Evolutionary conservation across 1,140 invertebrate species (phyloP), one percentile per base, ranked within the genome.

Genomic region (Drosophila micromelanica): DNA sequence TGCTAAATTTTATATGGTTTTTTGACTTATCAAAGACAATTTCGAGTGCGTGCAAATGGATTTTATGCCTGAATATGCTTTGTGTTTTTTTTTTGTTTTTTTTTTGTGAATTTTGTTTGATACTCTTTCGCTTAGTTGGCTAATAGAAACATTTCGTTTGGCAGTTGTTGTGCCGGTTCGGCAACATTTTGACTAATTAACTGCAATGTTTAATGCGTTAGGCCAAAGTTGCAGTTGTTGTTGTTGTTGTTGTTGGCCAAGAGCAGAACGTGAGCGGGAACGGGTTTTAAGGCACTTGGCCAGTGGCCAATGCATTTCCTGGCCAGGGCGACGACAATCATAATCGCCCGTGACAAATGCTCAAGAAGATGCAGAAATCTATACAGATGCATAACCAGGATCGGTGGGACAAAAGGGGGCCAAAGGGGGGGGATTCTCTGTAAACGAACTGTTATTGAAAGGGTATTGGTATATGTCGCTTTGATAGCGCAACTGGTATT

Each of bases 131-230:
- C n/a, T 6, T 23, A 13, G 27, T 32, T 13, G n/a, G 12, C 6
- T 45, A 57, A 57, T 57, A 57, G 27, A 45, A 57, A 57, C 55
- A 57, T 42, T 32, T 80, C 78, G 80, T 71, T 80, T 77, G 64
- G 76, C 46, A 81, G 74, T 81, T 85, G 82, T 69, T 56, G 56
- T 76, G 70, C 81, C 81, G 81, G 81, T 85, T 81, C 65, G 62
- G 78, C 78, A 85, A 72, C 81, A 81, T 85, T 87, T 85, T 87
- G 82, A 87, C 78, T 85, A 85, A 85, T 85, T 87, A 85, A 85
- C 81, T 87, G 78, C 81, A 81, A 81, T 87, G 78, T 87, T 85
- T 87, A 81, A 87, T 78, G 86, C 70, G 57, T 37, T 42, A 49
- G 37, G 57, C 40, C 60, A 61, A 70, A 42, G 61, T 76, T 60